Evolutionary conservation across 2,797 vertebrate genomes (phyloP), one percentile per base, ranked within the genome.

Genomic region (Cossypha dichroa): DNA sequence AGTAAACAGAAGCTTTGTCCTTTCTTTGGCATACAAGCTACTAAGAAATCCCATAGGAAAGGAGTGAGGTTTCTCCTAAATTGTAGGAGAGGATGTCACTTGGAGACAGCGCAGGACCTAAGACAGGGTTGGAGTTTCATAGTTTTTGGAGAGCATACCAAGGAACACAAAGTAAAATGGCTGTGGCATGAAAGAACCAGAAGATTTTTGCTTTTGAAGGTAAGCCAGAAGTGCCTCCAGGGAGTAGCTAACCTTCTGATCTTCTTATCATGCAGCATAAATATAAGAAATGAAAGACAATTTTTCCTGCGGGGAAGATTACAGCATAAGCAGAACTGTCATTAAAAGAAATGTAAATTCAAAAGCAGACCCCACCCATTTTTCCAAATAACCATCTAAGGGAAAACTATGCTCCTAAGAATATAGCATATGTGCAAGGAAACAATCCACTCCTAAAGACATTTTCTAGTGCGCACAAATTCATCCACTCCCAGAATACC

Each of bases 241-340:
- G 81, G 66, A 94, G 46, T 20, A 85, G 75, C 82, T 95, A 87
- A 95, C 86, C 81, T 96, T 76, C 87, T 96, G 78, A 91, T 96
- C 85, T 94, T 93, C 55, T 92, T 96, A 93, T 74, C 52, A 10
- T 74, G 55, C 56, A 87, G 34, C 49, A 63, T 76, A 89, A 93
- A 89, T 95, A 68, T 19, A 85, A 93, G 85, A 80, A 96, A 93
- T 54, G 11, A 89, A 91, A 88, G 41, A 76, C 51, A 23, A 7
- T 31, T 66, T 88, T 68, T 94, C 75, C 85, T 87, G 63, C 25
- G 2, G 91, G 79, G 60, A 69, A 92, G 70, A 93, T 93, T 93
- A 91, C 45, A 79, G 46, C 29, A 67, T 48, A 79, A 92, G 82
- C 82, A 93, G 77, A 70, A 33, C 62, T 93, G 70, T 85, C 80